Percentiles rank a stretch among this genome's conserved stretches.
These are phyloP conservation scores for Diadema setosum DNA, from an alignment of 35 echinoderm and acorn worm species.

Conservation along the genomic window DNA sequence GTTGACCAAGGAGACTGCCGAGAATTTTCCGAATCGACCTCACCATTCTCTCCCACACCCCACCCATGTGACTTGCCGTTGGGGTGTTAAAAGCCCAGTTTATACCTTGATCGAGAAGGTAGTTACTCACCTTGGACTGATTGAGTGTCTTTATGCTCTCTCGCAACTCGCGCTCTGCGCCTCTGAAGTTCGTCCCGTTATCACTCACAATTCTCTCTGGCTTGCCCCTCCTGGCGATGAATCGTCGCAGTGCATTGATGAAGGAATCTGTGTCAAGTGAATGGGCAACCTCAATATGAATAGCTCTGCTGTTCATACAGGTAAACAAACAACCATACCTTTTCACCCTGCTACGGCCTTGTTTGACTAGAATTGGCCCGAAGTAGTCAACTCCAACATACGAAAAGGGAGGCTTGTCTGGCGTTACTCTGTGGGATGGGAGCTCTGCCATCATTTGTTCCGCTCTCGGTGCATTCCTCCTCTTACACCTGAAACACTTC, in stretches of 20 bases:
- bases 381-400: conserved; percentile 45
- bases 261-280: conserved; percentile 61
- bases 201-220: too few relatives aligned
- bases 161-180: conserved; percentile 9
- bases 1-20: neutral
- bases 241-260: conserved; percentile 29
- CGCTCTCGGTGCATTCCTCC: conserved; percentile 21
- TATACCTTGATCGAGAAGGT: neutral
- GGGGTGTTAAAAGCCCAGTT: conserved; percentile 69
- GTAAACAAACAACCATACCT: conserved; percentile 69
- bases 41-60: conserved; percentile 49
- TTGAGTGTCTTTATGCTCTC: conserved; percentile 5
- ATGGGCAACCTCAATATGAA: conserved; percentile 49
- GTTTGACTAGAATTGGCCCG: conserved; percentile 56
- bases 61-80: conserved; percentile 57
- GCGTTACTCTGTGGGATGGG: conserved; percentile 25
- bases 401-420: conserved; percentile 31
- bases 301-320: conserved; percentile 30
- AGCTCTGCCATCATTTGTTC: conserved; percentile 65
- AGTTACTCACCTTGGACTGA: neutral
- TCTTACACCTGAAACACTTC: conserved; percentile 46
- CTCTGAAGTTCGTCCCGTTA: too few relatives aligned
- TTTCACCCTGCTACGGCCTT: conserved; percentile 18
- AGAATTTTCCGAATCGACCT: conserved; percentile 38
- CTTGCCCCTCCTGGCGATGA: conserved; percentile 33